Evolutionary conservation across 2,797 vertebrate genomes (phyloP), one percentile per base, ranked within the genome.

Genomic region (Pseudopleuronectes americanus): DNA sequence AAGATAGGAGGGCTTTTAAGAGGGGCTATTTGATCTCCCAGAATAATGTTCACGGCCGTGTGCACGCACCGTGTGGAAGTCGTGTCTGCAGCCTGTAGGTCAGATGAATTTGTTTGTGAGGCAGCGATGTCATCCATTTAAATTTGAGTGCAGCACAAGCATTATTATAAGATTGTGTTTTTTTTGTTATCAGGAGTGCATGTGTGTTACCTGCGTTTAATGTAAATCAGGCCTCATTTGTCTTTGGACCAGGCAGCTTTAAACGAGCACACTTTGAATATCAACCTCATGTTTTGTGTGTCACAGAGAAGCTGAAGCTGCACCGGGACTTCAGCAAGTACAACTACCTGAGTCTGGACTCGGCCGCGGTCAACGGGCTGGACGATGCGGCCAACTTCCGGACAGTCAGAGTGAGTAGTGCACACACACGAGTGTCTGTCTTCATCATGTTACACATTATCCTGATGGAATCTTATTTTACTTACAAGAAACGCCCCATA

Each of bases 321-420:
- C 95, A 97, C 81, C 90, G 94, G 6, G 98, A 99, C 87, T 96
- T 98, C 92, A 98, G 96, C 94, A 97, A 95, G 65, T 99, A 99
- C 87, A 99, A 99, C 92, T 99, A 99, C 89, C 91, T 99, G 83
- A 96, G 97, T 74, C 94, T 99, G 82, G 98, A 99, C 88, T 99
- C 97, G 0, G 97, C 97, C 8, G 93, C 61, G 52, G 97, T 98
- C 65, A 96, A 95, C 4, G 97, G 97, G 16, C 92, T 99, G 72
- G 98, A 99, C 6, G 98, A 99, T 43, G 96, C 97, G 1, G 93
- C 96, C 58, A 97, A 96, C 86, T 99, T 99, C 92, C 93, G 95
- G 81, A 99, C 98, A 1, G 96, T 99, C 64, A 90, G 95, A 91
- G 98, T 99, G 87, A 95, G 96, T 87, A 23, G 2, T 0, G 1